These are phyloP conservation scores for Brachypalpus laphriformis DNA, from an alignment of 2,888 invertebrate species.

Conservation along the genomic window DNA sequence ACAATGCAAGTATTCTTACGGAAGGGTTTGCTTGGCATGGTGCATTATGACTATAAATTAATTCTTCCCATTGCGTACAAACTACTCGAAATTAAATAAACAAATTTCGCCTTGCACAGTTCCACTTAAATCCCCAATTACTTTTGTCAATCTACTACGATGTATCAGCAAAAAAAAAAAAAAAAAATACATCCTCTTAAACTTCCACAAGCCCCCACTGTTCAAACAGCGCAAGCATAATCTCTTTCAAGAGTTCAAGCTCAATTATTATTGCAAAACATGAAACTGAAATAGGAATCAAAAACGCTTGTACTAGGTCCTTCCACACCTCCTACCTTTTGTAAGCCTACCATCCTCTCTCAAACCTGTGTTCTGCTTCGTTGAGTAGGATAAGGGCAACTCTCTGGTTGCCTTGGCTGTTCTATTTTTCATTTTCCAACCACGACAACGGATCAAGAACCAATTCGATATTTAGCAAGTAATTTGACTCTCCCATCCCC, in stretches of 20 bases:
- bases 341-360: background rate
- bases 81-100: too few species aligned
- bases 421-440: conserved; percentile 13
- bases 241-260: background rate
- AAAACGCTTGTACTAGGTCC: background rate
- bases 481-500: conserved; percentile 13
- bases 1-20: too few species aligned
- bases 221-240: background rate
- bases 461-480: conserved; percentile 37
- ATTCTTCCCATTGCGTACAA: too few species aligned
- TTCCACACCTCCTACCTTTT: background rate
- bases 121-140: too few species aligned
- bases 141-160: too few species aligned
- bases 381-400: conserved; percentile 2
- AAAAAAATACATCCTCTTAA: too few species aligned
- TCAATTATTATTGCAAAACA: background rate
- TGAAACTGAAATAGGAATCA: background rate
- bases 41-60: too few species aligned
- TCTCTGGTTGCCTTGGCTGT: conserved; percentile 20
- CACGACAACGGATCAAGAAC: conserved; percentile 29
- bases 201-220: too few species aligned
- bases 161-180: too few species aligned
- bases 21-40: too few species aligned
- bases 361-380: background rate
- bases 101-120: too few species aligned